phyloP scores from a whole-genome alignment of 2,888 invertebrate species.

The Ophioninae sp. region DNA sequence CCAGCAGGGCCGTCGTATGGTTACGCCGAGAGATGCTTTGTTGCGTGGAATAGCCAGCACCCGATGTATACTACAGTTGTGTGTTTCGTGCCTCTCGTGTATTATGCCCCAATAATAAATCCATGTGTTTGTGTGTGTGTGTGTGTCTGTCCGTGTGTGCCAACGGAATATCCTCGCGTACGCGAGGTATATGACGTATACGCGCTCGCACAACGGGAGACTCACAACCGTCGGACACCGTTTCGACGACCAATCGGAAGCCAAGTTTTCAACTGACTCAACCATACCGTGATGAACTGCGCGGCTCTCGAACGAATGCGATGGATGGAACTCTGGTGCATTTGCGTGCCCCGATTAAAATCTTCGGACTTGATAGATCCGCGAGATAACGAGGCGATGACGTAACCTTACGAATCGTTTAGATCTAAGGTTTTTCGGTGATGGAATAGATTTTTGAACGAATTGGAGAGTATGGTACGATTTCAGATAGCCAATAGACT shows the following conservation, averaged over 20 bases:
- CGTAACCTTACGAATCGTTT: neutral
- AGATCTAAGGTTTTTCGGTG: neutral
- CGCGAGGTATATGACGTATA: neutral
- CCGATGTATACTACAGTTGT: conserved; percentile 6
- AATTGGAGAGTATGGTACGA: neutral
- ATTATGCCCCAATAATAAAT: conserved; percentile 1
- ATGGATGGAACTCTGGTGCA: neutral
- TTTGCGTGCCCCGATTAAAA: neutral
- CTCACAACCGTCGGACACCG: neutral
- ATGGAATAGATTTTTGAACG: neutral
- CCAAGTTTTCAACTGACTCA: neutral
- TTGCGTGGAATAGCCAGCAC: conserved; percentile 24
- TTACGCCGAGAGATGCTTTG: conserved; percentile 52
- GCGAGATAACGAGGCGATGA: neutral
- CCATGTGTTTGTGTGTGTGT: neutral
- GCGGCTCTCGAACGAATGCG: neutral
- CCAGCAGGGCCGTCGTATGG: conserved; percentile 44
- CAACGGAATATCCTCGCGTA: neutral
- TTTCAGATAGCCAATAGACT: too few relatives aligned
- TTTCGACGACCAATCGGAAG: neutral
- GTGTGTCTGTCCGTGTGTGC: neutral
- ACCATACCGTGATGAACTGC: neutral
- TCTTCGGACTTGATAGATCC: neutral
- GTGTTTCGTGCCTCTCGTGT: neutral
- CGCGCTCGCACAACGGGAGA: neutral